Evolutionary conservation across 2,797 vertebrate genomes (phyloP).

Genomic region (Alectoris magna): DNA sequence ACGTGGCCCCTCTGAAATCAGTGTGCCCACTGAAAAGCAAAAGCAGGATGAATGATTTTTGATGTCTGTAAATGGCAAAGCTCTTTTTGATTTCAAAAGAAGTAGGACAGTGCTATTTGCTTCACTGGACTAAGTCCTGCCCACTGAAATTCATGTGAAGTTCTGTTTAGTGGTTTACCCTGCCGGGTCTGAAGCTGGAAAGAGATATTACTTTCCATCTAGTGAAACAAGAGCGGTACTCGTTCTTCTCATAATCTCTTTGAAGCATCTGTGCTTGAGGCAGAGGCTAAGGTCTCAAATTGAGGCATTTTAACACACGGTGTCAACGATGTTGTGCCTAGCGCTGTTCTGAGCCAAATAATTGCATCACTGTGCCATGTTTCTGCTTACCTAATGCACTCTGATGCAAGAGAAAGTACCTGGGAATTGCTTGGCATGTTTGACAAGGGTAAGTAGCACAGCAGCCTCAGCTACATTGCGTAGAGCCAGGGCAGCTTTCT

Average conservation of each 20-base stretch:
- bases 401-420: conserved; percentile 28
- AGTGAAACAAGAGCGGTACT: background rate
- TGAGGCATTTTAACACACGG: conserved; percentile 13
- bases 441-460: background rate
- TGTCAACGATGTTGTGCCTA: conserved; percentile 21
- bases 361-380: background rate
- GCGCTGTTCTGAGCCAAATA: background rate
- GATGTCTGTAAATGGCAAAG: background rate
- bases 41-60: background rate
- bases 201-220: background rate
- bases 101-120: background rate
- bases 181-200: background rate
- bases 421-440: background rate
- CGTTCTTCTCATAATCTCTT: background rate
- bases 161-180: background rate
- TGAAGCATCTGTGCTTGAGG: background rate
- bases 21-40: background rate
- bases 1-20: background rate
- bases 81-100: background rate
- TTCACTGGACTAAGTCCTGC: background rate
- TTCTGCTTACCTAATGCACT: background rate
- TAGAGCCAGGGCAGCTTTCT: background rate
- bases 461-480: background rate
- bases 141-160: background rate
- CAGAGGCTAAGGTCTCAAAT: background rate